Conservation (phyloP, 2,113 vertebrate genomes). For the Coreoperca whiteheadi region DNA sequence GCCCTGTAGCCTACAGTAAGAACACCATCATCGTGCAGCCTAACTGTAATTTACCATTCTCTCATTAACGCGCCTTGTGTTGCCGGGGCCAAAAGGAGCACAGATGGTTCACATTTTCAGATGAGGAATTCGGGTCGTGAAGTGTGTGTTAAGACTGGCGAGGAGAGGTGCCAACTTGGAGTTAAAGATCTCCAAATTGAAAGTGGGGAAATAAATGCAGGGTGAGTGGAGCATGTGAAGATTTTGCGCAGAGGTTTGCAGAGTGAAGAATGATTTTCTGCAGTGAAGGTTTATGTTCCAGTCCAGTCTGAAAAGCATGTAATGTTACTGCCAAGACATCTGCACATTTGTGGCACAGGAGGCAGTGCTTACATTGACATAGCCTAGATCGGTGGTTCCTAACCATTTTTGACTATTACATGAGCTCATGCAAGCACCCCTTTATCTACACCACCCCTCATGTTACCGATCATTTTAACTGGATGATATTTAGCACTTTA, state of each 20-base stretch:
- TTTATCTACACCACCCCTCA: not conserved
- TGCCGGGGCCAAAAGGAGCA: slow-evolving; percentile 40
- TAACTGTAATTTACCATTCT: slow-evolving; percentile 40
- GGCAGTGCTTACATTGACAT: slow-evolving; percentile 23
- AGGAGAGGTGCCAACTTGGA: slow-evolving; percentile 67
- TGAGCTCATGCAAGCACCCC: not conserved
- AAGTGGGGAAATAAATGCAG: slow-evolving; percentile 35
- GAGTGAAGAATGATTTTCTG: slow-evolving; percentile 21
- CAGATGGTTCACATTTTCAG: slow-evolving; percentile 79
- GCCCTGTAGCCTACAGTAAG: slow-evolving; percentile 3
- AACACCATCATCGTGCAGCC: slow-evolving; percentile 35
- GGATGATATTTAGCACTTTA: not conserved
- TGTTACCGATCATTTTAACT: not conserved
- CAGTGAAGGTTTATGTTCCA: slow-evolving; percentile 18
- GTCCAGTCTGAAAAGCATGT: slow-evolving; percentile 13
- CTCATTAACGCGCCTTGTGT: slow-evolving; percentile 52
- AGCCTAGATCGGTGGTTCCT: not conserved
- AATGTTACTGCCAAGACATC: slow-evolving; percentile 43
- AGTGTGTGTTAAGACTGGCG: slow-evolving; percentile 55
- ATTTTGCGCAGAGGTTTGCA: slow-evolving; percentile 21
- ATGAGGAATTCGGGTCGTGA: slow-evolving; percentile 60
- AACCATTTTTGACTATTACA: not conserved
- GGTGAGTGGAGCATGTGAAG: slow-evolving; percentile 11
- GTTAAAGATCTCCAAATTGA: slow-evolving; percentile 55
- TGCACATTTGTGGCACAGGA: slow-evolving; percentile 56